Percentiles rank a stretch among this genome's conserved stretches.
These are phyloP conservation scores for Enteromius trimaculatus DNA, from an alignment of 2,797 vertebrate species.

Conservation along the genomic window DNA sequence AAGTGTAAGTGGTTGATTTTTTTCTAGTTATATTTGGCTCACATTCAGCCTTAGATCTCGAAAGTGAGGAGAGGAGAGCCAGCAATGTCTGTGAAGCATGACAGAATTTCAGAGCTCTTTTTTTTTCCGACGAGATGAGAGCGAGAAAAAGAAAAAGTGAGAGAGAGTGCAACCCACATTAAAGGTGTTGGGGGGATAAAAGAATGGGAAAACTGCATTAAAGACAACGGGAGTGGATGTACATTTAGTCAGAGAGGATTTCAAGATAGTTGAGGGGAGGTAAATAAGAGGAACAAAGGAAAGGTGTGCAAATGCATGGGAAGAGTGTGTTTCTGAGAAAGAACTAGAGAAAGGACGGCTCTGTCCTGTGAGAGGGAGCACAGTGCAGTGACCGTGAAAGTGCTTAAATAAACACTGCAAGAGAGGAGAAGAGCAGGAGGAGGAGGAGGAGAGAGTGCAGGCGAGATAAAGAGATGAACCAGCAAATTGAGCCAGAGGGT, in stretches of 20 bases:
- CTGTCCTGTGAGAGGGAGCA: constrained; percentile 61
- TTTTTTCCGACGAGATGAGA: constrained; percentile 38
- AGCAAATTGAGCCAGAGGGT: constrained; percentile 49
- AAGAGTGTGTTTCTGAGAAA: constrained; percentile 41
- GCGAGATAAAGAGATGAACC: constrained; percentile 57
- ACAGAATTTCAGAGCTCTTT: constrained; percentile 45
- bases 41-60: constrained; percentile 68
- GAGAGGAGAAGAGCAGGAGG: constrained; percentile 55
- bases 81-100: constrained; percentile 50
- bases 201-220: constrained; percentile 26
- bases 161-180: constrained; percentile 47
- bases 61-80: constrained; percentile 49
- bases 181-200: constrained; percentile 32
- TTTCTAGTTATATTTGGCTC: constrained; percentile 66
- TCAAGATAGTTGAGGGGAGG: constrained; percentile 40
- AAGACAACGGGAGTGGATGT: constrained; percentile 52
- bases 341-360: constrained; percentile 50
- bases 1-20: constrained; percentile 61
- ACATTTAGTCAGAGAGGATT: constrained; percentile 35
- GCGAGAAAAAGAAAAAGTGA: constrained; percentile 54
- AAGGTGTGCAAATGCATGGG: constrained; percentile 35
- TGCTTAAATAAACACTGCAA: constrained; percentile 75
- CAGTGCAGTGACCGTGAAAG: constrained; percentile 74
- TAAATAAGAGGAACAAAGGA: constrained; percentile 41
- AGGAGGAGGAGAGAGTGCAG: constrained; percentile 41